Evolutionary conservation across 2,113 vertebrate species (phyloP).

Genomic region (Pionites leucogaster): DNA sequence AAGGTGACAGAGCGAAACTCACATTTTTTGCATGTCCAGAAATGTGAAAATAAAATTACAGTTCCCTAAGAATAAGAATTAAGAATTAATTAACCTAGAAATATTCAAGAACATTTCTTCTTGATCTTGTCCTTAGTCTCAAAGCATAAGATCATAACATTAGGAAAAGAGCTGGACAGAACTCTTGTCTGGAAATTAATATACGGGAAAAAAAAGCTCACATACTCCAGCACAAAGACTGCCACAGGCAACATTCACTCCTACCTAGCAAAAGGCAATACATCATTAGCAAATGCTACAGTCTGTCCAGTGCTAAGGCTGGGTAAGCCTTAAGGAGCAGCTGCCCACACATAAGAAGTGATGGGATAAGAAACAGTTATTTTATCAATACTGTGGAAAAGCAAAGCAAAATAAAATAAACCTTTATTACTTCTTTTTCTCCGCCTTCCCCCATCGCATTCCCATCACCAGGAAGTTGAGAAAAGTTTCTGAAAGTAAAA

Average conservation of each 20-base stretch:
- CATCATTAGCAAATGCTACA: background rate
- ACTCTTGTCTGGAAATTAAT: constrained; percentile 23
- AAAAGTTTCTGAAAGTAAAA: background rate
- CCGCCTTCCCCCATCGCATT: background rate
- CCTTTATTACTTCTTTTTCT: background rate
- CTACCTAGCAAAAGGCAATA: background rate
- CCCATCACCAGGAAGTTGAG: background rate
- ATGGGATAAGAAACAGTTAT: background rate
- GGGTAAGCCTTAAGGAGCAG: background rate
- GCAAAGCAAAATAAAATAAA: background rate
- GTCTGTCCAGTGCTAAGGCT: background rate
- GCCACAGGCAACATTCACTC: background rate
- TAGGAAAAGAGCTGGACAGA: background rate
- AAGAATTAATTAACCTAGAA: background rate
- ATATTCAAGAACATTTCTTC: background rate
- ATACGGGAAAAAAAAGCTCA: background rate
- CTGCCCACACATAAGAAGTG: background rate
- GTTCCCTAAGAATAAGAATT: background rate
- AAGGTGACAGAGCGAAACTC: background rate
- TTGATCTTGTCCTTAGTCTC: background rate
- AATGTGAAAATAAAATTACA: background rate
- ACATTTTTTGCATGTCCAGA: background rate
- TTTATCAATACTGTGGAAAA: background rate
- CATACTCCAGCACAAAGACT: background rate
- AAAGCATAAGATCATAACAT: background rate